Percentiles rank a stretch among this genome's conserved stretches.
These are phyloP conservation scores for Rana temporaria DNA, from an alignment of 2,113 vertebrate species.

Conservation along the genomic window DNA sequence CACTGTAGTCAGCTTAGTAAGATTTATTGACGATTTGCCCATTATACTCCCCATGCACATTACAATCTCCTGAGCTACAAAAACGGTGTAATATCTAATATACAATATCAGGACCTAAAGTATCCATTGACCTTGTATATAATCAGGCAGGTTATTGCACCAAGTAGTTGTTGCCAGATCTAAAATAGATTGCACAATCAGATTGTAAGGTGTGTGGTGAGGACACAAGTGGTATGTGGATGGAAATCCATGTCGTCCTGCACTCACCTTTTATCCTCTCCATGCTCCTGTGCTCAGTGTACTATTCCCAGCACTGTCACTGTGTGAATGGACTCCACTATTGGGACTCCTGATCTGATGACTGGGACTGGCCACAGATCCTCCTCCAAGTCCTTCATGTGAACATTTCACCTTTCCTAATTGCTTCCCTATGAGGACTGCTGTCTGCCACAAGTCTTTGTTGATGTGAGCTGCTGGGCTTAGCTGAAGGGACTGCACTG, in stretches of 20 bases:
- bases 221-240: too few species aligned
- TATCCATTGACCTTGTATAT: too few species aligned
- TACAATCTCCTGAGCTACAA: too few species aligned
- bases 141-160: too few species aligned
- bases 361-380: not conserved
- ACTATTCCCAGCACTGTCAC: constrained; percentile 26
- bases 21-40: too few species aligned
- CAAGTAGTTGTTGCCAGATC: too few species aligned
- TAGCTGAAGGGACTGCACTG: constrained; percentile 11
- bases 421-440: constrained; percentile 24
- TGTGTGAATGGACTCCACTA: not conserved
- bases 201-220: too few species aligned
- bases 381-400: constrained; percentile 13
- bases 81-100: too few species aligned
- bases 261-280: constrained; percentile 48
- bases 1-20: too few species aligned
- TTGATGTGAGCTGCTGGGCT: constrained; percentile 15
- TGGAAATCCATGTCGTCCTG: not conserved
- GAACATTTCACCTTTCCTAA: constrained; percentile 34
- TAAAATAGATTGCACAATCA: too few species aligned
- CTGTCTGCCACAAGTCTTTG: constrained; percentile 19
- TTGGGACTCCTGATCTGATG: not conserved
- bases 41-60: too few species aligned
- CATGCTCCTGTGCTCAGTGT: constrained; percentile 18
- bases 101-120: too few species aligned